Conservation (phyloP, 2,797 vertebrate genomes). For the Hirundo rustica region DNA sequence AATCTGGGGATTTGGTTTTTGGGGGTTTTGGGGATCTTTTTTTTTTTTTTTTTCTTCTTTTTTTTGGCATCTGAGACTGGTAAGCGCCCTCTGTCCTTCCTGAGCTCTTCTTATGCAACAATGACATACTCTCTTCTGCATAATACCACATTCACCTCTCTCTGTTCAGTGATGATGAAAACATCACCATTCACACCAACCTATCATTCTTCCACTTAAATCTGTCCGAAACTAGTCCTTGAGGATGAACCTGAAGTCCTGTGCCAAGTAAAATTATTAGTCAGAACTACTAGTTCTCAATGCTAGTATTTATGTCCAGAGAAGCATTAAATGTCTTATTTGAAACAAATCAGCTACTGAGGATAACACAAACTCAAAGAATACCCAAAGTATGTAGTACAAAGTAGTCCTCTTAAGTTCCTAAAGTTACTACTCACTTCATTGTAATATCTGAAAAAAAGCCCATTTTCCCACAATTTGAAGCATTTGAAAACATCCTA, state of each 20-base stretch:
- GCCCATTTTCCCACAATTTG: background rate
- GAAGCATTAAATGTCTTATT: background rate
- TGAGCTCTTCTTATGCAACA: background rate
- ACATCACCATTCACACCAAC: background rate
- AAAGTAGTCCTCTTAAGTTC: background rate
- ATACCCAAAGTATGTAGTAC: background rate
- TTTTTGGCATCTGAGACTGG: background rate
- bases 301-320: background rate
- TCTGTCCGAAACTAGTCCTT: background rate
- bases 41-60: too few species aligned
- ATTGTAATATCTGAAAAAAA: background rate
- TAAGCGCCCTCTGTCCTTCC: background rate
- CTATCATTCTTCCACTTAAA: background rate
- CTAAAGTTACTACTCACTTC: background rate
- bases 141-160: background rate
- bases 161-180: background rate
- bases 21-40: background rate
- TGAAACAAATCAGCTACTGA: background rate
- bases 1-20: background rate
- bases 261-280: background rate
- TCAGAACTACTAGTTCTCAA: background rate
- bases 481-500: background rate
- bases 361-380: background rate
- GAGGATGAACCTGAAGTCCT: background rate
- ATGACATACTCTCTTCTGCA: background rate